Base-by-base conservation (phyloP, 1,140 invertebrate genomes). In the Dryas iulia region DNA sequence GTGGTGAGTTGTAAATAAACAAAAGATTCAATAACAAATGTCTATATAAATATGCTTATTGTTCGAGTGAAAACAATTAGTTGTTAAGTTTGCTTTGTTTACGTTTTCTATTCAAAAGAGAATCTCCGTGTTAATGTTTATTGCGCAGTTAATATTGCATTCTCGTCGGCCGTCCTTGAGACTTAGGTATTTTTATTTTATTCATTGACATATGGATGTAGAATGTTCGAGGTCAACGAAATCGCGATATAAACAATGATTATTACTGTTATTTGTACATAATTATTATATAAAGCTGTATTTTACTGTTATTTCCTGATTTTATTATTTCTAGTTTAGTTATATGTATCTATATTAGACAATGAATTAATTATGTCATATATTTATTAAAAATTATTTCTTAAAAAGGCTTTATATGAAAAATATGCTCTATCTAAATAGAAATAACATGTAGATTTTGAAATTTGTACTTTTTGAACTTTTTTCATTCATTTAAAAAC, bases 1-100 rank as follows among this genome's bases (percentile, higher is more conserved):
- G 84, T 79, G 88, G 88, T 90, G 71, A 89, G 88, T 85, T 63
- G 59, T 65, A 70, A 82, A 84, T 83, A 90, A 89, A 86, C 81
- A 87, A 84, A 77, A 66, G 24, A 66, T 61, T 69, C 60, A 70
- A 53, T 67, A 56, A 31, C 39, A 71, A 47, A 14, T 14, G 14
- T 47, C 21, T 47, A 14, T 47, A 21, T 47, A 3, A 47, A 47
- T 21, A 47, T 47, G 39, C n/a, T 21, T 21, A 47, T 21, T 21
- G 21, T 47, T 47, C 10, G 14, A 21, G 14, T 47, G 14, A 21
- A 47, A 47, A 47, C 39, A 47, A 21, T 47, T 21, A 47, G 10
- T 47, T 47, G 39, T 47, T 47, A 21, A 3, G 1, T 18, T 47
- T 3, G 14, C 6, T 47, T 47, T 47, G 21, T 47, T 0, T 10